A percentile compares a stretch with the other conserved stretches of the same genome.
These are phyloP conservation scores for Euphonia xanthogaster DNA, from an alignment of 2,797 vertebrate species.

Conservation along the genomic window DNA sequence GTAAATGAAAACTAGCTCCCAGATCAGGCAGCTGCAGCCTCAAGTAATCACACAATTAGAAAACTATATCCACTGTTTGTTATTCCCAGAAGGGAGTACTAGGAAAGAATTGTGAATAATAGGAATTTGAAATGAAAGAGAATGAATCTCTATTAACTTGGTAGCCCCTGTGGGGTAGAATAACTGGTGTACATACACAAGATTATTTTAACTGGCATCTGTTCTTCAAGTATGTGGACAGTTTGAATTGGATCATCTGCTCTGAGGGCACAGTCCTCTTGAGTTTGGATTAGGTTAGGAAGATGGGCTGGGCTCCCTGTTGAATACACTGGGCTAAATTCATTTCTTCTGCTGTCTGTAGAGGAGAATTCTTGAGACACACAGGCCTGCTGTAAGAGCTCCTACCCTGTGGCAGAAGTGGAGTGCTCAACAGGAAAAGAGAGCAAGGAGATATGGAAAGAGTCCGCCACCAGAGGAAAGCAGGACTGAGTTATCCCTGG, in stretches of 20 bases:
- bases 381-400: background rate
- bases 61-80: background rate
- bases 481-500: background rate
- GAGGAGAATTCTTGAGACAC: background rate
- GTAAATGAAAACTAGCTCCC: slow-evolving; percentile 19
- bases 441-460: background rate
- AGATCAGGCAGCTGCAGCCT: background rate
- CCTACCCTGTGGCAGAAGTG: background rate
- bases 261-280: background rate
- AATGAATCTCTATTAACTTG: slow-evolving; percentile 8
- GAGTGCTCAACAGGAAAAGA: background rate
- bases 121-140: slow-evolving; percentile 14
- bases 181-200: background rate
- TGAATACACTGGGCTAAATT: background rate
- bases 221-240: background rate
- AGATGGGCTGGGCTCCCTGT: background rate
- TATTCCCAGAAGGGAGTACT: background rate
- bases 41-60: slow-evolving; percentile 35
- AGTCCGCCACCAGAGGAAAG: background rate
- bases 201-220: background rate
- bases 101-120: background rate
- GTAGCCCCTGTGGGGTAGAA: background rate
- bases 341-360: background rate
- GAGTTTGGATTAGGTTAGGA: background rate
- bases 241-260: background rate